Evolutionary conservation across 2,888 invertebrate species (phyloP).

Genomic region (Bembecia ichneumoniformis): DNA sequence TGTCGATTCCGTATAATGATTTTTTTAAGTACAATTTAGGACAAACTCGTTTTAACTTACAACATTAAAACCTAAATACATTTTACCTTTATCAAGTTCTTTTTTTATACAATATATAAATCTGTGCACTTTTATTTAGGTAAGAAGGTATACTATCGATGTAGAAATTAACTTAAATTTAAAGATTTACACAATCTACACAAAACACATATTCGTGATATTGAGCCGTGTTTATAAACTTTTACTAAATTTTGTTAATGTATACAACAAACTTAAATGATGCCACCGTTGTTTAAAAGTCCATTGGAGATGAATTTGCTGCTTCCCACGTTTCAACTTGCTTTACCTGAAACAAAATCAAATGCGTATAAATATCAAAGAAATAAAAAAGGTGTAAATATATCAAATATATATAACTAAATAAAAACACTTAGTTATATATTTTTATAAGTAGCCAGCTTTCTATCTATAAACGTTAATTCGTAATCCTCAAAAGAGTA

Average conservation of each 20-base stretch:
- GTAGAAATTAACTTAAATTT: slow-evolving; percentile 40
- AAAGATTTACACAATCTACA: slow-evolving; percentile 20
- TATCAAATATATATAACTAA: not conserved
- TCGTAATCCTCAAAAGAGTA: slow-evolving; percentile 42
- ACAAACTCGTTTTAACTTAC: slow-evolving; percentile 34
- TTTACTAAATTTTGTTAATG: slow-evolving; percentile 18
- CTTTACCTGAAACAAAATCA: slow-evolving; percentile 63
- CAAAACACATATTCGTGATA: slow-evolving; percentile 23
- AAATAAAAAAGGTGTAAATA: not conserved
- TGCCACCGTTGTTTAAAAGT: slow-evolving; percentile 46
- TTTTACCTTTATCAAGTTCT: slow-evolving; percentile 13
- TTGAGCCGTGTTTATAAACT: slow-evolving; percentile 28
- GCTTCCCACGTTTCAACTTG: slow-evolving; percentile 51
- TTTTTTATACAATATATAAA: slow-evolving; percentile 34
- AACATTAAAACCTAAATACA: slow-evolving; percentile 41
- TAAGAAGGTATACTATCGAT: slow-evolving; percentile 38
- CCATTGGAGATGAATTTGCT: slow-evolving; percentile 30
- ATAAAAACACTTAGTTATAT: too few relatives aligned
- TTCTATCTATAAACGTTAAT: too few relatives aligned
- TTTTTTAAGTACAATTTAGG: slow-evolving; percentile 35
- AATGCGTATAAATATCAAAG: slow-evolving; percentile 6
- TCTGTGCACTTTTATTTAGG: slow-evolving; percentile 46
- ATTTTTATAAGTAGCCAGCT: too few relatives aligned
- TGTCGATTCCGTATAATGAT: slow-evolving; percentile 53
- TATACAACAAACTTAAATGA: slow-evolving; percentile 24